Base-by-base conservation (phyloP, 2,888 invertebrate species). In the Microchrysa polita region DNA sequence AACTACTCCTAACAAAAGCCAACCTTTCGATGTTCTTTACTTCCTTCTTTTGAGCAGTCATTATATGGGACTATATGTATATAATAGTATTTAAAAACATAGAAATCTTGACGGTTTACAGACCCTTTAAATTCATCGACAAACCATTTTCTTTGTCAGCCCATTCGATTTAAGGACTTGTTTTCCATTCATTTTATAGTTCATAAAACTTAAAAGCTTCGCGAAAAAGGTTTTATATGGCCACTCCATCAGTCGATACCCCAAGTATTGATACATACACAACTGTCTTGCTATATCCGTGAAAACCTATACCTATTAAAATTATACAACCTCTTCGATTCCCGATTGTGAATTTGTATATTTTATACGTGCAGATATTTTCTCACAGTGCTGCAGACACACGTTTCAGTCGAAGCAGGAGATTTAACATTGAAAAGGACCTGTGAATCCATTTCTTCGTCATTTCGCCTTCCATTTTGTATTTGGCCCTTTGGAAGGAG, bases 191-290 rank as follows among this genome's bases (percentile, higher is more conserved):
- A 34, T 55, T 55, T 55, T 55, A 55, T 55, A 16, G 55, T 10
- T 18, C 55, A 55, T 55, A 55, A 55, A 55, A 55, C 55, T 55
- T 55, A 55, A 55, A 55, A 55, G 55, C 55, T 55, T 55, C 22
- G 20, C 18, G 20, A 55, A 55, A 55, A 55, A 55, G 55, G 55
- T 20, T 2, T 16, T 20, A 16, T n/a, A 14, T 20, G 10, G 18
- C 18, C 10, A 4, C n/a, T n/a, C 20, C 20, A 16, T 20, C 20
- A 55, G 52, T 52, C 16, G 52, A 16, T n/a, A 55, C 10, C 55
- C 10, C 5, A 55, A 20, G 20, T 55, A 20, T n/a, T n/a, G 55
- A 20, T n/a, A 55, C 55, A 20, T 18, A 20, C 16, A 7, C 55
- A 20, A 55, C 16, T 18, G 10, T 10, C 55, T 10, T 52, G 52